phyloP scores from a whole-genome alignment of 2,797 vertebrate genomes.

The Typhlichthys eigenmanni region DNA sequence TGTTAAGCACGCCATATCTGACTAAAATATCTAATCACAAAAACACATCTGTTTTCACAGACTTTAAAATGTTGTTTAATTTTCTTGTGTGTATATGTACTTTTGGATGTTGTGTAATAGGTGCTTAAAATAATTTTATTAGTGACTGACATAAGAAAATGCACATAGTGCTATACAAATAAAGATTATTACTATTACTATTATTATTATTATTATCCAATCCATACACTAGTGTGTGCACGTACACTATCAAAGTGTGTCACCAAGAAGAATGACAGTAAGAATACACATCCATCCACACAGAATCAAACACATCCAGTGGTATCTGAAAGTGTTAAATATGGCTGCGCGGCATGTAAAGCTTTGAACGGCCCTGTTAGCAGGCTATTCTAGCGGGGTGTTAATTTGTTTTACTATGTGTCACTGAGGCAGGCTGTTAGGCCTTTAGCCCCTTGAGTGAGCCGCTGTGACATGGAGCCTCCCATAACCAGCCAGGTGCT shows the following conservation, averaged over 20 bases:
- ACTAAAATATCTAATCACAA: no score
- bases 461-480: constrained; percentile 68
- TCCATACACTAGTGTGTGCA: not conserved
- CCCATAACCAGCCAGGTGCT: constrained; percentile 16
- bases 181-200: no score
- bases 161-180: no score
- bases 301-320: constrained; percentile 32
- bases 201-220: no score
- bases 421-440: constrained; percentile 71
- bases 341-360: constrained; percentile 47
- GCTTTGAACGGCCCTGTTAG: constrained; percentile 64
- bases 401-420: constrained; percentile 80
- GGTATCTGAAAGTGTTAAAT: constrained; percentile 55
- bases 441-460: constrained; percentile 67
- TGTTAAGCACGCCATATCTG: no score
- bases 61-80: no score
- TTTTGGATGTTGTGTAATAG: no score
- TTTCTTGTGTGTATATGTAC: no score
- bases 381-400: constrained; percentile 68
- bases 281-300: constrained; percentile 9
- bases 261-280: not conserved
- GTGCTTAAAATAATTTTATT: no score
- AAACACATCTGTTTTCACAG: not conserved
- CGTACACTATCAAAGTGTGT: not conserved
- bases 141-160: no score